phyloP scores from a whole-genome alignment of 2,113 vertebrate species.

The Willisornis vidua region DNA sequence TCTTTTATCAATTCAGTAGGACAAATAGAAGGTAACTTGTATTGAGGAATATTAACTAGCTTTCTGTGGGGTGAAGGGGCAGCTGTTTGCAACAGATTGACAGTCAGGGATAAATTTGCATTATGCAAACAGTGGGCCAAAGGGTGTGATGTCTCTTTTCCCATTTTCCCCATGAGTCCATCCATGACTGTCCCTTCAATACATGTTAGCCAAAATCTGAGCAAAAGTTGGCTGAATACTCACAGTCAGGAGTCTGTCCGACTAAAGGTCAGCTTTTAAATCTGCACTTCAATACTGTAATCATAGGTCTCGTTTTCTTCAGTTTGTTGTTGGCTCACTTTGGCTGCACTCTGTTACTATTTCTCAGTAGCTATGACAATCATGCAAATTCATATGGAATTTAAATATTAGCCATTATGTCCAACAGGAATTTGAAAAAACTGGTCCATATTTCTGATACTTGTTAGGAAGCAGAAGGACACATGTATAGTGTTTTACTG shows the following conservation, averaged over 20 bases:
- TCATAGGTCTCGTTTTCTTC: neutral
- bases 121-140: neutral
- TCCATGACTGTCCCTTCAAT: neutral
- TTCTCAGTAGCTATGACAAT: neutral
- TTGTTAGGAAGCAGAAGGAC: neutral
- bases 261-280: neutral
- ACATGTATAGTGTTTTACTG: neutral
- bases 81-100: neutral
- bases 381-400: neutral
- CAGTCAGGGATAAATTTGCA: neutral
- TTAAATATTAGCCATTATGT: neutral
- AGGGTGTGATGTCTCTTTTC: neutral
- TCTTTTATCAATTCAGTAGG: neutral
- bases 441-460: neutral
- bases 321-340: neutral
- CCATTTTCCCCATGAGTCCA: neutral
- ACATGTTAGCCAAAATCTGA: neutral
- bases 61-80: neutral
- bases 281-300: neutral
- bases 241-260: neutral
- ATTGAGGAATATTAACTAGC: neutral
- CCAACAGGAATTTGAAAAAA: neutral
- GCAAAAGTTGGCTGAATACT: neutral
- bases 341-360: neutral
- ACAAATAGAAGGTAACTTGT: neutral